phyloP scores from a whole-genome alignment of 2,113 vertebrate genomes.

The Poicephalus meyeri region DNA sequence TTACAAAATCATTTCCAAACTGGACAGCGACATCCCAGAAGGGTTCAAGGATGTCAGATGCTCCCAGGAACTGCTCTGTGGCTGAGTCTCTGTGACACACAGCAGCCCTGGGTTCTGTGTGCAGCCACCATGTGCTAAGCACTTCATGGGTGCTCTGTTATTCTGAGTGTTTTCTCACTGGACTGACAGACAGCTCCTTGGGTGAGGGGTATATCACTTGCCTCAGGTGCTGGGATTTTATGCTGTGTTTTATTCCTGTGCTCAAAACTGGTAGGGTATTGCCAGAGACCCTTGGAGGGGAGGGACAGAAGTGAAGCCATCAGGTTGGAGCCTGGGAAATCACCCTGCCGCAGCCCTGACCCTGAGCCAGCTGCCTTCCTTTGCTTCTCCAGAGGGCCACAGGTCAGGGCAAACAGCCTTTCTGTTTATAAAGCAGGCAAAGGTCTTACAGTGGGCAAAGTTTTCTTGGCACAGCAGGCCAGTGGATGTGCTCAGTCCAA shows the following conservation, averaged over 20 bases:
- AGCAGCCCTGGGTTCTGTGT: background rate
- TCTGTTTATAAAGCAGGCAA: conserved; percentile 9
- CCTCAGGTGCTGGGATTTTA: background rate
- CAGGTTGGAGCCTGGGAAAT: background rate
- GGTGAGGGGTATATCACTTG: background rate
- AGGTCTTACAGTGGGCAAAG: background rate
- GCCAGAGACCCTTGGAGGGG: background rate
- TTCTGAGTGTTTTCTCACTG: background rate
- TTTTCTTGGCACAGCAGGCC: background rate
- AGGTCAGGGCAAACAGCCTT: background rate
- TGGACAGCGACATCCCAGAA: conserved; percentile 92
- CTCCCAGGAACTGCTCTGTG: conserved; percentile 69
- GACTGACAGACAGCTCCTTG: background rate
- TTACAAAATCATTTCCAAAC: conserved; percentile 98
- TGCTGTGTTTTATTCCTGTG: background rate
- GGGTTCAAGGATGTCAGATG: conserved; percentile 87
- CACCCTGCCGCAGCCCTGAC: background rate
- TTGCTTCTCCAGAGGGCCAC: background rate
- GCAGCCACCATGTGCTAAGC: background rate
- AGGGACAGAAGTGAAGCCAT: background rate
- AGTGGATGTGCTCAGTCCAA: background rate
- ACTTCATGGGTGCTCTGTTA: background rate
- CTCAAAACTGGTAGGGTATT: background rate
- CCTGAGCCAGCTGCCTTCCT: background rate
- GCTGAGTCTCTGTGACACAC: conserved; percentile 16